These are phyloP conservation scores for Quadroppia sp. DNA, from an alignment of 2,888 invertebrate genomes.

Conservation along the genomic window DNA sequence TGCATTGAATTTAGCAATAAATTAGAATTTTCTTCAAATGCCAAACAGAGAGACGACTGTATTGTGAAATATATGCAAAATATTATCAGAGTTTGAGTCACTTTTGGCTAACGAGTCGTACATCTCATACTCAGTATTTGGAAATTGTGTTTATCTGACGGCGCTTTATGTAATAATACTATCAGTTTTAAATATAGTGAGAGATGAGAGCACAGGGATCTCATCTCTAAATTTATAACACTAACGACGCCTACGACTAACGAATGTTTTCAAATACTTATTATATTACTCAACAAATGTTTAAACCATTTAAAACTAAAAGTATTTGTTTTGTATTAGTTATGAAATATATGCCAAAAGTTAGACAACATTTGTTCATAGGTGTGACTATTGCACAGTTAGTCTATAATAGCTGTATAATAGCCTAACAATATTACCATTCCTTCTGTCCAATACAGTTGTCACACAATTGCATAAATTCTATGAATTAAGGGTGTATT, in stretches of 20 bases:
- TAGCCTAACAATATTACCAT: background rate
- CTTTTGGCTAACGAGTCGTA: background rate
- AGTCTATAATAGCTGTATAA: background rate
- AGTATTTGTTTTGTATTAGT: background rate
- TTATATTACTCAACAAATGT: background rate
- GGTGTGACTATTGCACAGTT: background rate
- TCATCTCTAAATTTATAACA: slow-evolving; percentile 5
- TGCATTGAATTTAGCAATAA: background rate
- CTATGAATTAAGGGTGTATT: background rate
- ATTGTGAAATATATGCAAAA: too few relatives aligned
- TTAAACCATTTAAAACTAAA: background rate
- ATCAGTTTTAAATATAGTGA: background rate
- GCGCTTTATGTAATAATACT: background rate
- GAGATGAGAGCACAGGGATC: background rate
- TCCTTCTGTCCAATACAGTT: background rate
- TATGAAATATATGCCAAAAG: background rate
- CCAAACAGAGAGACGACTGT: background rate
- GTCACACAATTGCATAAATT: background rate
- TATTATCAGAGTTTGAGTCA: background rate
- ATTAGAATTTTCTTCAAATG: slow-evolving; percentile 5
- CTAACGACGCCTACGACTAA: background rate
- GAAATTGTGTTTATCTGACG: background rate
- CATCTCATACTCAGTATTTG: background rate
- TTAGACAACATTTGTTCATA: background rate
- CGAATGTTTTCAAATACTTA: background rate